Conservation (phyloP, 2,113 vertebrate species). For the Proteles cristata region DNA sequence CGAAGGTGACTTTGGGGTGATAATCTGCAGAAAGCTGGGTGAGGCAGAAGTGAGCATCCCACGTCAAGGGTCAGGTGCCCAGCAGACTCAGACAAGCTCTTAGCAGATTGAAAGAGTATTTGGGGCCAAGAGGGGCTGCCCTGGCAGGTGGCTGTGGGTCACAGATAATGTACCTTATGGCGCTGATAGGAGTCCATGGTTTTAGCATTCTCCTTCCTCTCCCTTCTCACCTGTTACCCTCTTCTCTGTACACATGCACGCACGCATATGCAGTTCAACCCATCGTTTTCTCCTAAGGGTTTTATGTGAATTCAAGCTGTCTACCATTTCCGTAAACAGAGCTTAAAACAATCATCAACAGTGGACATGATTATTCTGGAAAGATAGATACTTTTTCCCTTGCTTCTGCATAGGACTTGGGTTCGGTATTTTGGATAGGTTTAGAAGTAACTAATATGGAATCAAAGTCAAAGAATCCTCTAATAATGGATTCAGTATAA, state of each 20-base stretch:
- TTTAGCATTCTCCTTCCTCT: background rate
- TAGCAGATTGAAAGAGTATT: background rate
- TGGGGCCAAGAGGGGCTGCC: background rate
- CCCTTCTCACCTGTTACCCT: background rate
- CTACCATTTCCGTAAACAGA: background rate
- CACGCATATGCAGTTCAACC: background rate
- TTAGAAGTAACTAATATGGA: background rate
- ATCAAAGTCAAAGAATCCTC: background rate
- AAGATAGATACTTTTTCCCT: background rate
- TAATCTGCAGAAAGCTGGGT: background rate
- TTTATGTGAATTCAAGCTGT: background rate
- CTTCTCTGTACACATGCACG: background rate
- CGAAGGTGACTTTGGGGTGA: background rate
- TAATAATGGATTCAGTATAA: background rate
- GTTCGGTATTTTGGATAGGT: background rate
- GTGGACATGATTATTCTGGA: background rate
- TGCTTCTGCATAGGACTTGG: background rate
- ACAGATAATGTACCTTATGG: background rate
- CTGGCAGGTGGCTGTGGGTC: background rate
- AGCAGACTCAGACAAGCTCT: background rate
- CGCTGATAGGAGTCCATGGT: background rate
- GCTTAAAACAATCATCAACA: background rate
- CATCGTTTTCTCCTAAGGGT: background rate
- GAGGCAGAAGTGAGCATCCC: background rate
- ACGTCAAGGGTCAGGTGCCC: background rate